These are phyloP conservation scores for Drosophila lutescens DNA, from an alignment of 2,888 invertebrate genomes.

Conservation along the genomic window DNA sequence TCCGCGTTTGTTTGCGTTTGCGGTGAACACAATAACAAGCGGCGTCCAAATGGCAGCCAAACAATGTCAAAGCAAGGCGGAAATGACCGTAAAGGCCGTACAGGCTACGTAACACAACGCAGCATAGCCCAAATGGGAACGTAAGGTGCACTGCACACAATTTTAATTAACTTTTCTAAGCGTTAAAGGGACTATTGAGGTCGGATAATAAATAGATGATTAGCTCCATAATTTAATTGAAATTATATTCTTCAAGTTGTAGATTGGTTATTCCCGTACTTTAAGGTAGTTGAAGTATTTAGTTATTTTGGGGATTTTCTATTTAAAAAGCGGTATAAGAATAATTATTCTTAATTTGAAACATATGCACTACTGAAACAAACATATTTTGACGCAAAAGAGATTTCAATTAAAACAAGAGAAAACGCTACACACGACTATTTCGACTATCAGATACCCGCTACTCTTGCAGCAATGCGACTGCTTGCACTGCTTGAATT, in stretches of 20 bases:
- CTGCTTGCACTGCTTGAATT: no score
- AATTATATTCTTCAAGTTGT: not conserved
- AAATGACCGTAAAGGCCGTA: conserved; percentile 48
- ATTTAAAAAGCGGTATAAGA: no score
- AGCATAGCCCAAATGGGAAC: conserved; percentile 32
- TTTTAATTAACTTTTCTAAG: not conserved
- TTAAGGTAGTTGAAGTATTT: no score
- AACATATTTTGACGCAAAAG: no score
- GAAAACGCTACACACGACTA: no score
- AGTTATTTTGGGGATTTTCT: no score
- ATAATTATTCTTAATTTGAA: no score
- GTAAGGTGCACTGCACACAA: conserved; percentile 19
- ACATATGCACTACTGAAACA: no score
- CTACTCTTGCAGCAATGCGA: no score
- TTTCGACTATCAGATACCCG: no score
- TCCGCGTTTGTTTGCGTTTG: conserved; percentile 37
- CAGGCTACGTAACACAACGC: conserved; percentile 30
- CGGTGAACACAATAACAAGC: conserved; percentile 56
- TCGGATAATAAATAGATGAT: not conserved
- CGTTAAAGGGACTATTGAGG: not conserved
- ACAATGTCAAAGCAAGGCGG: conserved; percentile 63
- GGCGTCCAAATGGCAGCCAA: conserved; percentile 56
- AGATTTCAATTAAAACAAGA: no score
- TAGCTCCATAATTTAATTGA: not conserved
- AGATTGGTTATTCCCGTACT: no score